Evolutionary conservation across 2,797 vertebrate species (phyloP).

Genomic region (Sebastes itinus): DNA sequence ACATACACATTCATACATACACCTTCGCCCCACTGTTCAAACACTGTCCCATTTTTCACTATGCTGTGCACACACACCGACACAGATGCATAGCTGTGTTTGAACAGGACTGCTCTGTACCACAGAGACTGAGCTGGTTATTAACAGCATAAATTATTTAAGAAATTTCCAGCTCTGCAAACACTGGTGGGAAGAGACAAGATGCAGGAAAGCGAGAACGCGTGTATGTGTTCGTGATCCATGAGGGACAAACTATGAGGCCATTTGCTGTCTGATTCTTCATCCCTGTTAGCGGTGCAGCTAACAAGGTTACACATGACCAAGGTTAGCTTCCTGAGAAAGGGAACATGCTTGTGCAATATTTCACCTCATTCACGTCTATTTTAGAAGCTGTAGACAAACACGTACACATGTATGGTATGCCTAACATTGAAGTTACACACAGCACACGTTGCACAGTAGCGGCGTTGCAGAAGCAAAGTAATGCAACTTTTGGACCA

Average conservation of each 20-base stretch:
- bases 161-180: constrained; percentile 80
- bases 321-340: constrained; percentile 59
- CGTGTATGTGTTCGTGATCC: constrained; percentile 31
- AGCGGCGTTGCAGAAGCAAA: not conserved
- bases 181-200: constrained; percentile 65
- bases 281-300: constrained; percentile 49
- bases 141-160: constrained; percentile 87
- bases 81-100: constrained; percentile 66
- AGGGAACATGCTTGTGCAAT: constrained; percentile 32
- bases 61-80: constrained; percentile 30
- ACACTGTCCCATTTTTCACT: constrained; percentile 68
- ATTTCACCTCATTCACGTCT: constrained; percentile 24
- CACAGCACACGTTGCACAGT: not conserved
- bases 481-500: not conserved
- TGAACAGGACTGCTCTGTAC: constrained; percentile 75
- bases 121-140: constrained; percentile 76
- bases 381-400: constrained; percentile 15
- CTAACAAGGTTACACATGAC: constrained; percentile 65
- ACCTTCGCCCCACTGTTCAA: constrained; percentile 76
- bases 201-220: constrained; percentile 31
- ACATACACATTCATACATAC: constrained; percentile 74
- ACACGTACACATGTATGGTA: constrained; percentile 8
- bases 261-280: constrained; percentile 56
- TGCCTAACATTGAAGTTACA: not conserved
- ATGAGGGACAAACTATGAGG: constrained; percentile 53